phyloP scores from a whole-genome alignment of 2,113 vertebrate species.

The Halichoerus grypus region DNA sequence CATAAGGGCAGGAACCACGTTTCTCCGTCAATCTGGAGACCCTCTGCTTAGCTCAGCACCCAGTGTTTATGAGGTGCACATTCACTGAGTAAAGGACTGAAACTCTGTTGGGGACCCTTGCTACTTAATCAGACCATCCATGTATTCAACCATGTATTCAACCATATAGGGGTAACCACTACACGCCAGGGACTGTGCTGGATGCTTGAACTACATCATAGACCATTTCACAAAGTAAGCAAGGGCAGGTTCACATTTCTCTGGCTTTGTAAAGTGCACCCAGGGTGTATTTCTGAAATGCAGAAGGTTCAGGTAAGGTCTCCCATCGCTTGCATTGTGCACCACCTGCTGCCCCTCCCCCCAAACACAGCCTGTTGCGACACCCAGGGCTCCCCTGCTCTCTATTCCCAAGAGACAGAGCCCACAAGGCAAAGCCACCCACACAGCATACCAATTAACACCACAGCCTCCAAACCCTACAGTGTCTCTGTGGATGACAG shows the following conservation, averaged over 20 bases:
- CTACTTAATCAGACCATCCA: background rate
- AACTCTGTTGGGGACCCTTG: background rate
- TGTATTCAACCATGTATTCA: background rate
- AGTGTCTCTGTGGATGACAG: accelerated
- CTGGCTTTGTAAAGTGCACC: background rate
- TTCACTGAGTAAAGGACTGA: background rate
- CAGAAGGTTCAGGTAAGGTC: background rate
- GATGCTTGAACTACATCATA: accelerated
- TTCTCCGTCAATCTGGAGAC: background rate
- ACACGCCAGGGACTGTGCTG: accelerated
- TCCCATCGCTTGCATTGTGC: background rate
- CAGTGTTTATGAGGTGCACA: background rate
- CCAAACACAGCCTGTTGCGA: background rate
- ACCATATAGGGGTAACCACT: background rate
- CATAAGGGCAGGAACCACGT: accelerated
- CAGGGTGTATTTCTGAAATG: background rate
- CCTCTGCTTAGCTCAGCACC: background rate
- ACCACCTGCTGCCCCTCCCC: background rate
- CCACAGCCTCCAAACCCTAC: background rate
- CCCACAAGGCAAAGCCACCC: background rate
- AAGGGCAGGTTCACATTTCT: background rate
- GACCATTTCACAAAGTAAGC: background rate
- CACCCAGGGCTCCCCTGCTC: background rate
- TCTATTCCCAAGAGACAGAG: background rate
- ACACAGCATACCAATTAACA: background rate